phyloP scores from a whole-genome alignment of 2,113 vertebrate genomes.

The Stegostoma tigrinum region DNA sequence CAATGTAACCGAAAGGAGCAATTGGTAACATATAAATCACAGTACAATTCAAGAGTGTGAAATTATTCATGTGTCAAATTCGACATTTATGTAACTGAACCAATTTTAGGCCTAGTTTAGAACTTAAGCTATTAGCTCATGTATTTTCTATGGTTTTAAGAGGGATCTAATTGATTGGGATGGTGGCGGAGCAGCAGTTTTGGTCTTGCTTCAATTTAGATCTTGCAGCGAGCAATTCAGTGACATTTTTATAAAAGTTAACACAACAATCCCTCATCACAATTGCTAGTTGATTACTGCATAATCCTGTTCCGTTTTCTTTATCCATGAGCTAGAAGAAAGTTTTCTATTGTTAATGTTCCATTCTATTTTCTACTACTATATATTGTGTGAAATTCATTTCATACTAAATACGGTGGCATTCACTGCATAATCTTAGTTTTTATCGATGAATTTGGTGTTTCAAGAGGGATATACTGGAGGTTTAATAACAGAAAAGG shows the following conservation, averaged over 20 bases:
- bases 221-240: background rate
- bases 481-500: background rate
- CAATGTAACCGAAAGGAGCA: too few species aligned
- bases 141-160: background rate
- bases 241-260: background rate
- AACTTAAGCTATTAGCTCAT: too few species aligned
- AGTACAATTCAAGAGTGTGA: background rate
- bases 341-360: background rate
- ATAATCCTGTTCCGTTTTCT: background rate
- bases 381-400: background rate
- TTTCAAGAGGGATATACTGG: background rate
- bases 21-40: background rate
- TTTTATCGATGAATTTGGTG: background rate
- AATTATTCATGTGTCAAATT: background rate
- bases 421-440: background rate
- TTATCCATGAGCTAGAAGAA: background rate
- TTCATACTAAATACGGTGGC: background rate
- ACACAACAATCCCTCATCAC: background rate
- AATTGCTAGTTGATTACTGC: background rate
- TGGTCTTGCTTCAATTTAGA: background rate
- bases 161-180: background rate
- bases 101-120: background rate
- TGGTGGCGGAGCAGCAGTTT: background rate
- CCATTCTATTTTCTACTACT: background rate
- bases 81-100: background rate